Evolutionary conservation across 1,140 invertebrate genomes (phyloP), one percentile per base, ranked within the genome.

Genomic region (Gonatopus flavifemur): DNA sequence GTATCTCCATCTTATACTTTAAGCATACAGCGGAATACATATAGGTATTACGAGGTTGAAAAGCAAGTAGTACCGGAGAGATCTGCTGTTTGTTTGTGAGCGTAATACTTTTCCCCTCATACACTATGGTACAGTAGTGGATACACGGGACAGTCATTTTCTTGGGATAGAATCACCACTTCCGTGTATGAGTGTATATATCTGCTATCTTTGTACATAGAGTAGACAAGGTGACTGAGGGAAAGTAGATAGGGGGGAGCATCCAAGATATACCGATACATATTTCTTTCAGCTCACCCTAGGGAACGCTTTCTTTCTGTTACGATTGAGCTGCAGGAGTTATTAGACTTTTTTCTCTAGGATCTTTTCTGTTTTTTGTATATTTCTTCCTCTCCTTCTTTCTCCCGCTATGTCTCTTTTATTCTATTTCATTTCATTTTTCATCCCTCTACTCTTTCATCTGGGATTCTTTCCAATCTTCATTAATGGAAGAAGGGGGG

Each of bases 281-380:
- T 57, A 59, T 52, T 52, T 60, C 49, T 57, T 49, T 56, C 43
- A 24, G 50, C 32, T 49, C 42, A 59, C 52, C 61, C 57, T 40
- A 16, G 55, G 57, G 50, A 46, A 57, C 51, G 35, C 46, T 64
- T 52, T 53, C 55, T 59, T 64, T 56, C 53, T 28, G 55, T 60
- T 59, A 58, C 66, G 55, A 66, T 66, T 64, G 57, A 61, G 44
- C 59, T 39, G 32, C 38, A 33, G 43, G 64, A 67, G 59, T 66
- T 66, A 67, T 66, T 62, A 66, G 59, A 57, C 56, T 56, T 43
- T 53, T 55, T 36, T 52, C 56, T 49, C 45, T 15, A 16, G 13
- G 18, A 51, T 47, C 20, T 31, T 10, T 18, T 18, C 19, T 10
- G 37, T 5, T 22, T 39, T 39, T 39, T 15, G 35, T 22, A 6